Evolutionary conservation across 1,140 invertebrate genomes (phyloP).

Genomic region (Chionoecetes opilio): DNA sequence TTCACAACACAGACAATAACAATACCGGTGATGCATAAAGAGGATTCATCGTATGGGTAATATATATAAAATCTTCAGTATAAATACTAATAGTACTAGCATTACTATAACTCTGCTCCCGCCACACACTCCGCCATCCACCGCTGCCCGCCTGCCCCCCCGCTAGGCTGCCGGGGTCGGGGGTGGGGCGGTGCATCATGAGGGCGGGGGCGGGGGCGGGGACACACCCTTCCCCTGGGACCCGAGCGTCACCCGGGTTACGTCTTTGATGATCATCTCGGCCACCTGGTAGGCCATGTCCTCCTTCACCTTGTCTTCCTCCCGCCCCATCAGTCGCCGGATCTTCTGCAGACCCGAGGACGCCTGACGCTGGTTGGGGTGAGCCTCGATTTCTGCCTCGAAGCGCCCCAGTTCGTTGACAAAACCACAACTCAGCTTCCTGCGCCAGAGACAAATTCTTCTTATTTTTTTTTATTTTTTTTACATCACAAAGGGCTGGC

Average conservation of each 20-base stretch:
- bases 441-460: neutral
- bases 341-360: neutral
- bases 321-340: slow-evolving; percentile 12
- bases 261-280: slow-evolving; percentile 78
- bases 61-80: slow-evolving; percentile 27
- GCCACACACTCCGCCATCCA: neutral
- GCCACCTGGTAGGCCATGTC: slow-evolving; percentile 77
- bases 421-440: slow-evolving; percentile 68
- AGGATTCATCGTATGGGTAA: neutral
- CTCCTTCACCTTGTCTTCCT: slow-evolving; percentile 71
- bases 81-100: neutral
- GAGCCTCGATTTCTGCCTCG: slow-evolving; percentile 65
- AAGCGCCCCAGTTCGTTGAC: slow-evolving; percentile 73
- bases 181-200: neutral
- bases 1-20: neutral
- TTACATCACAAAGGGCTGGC: too few species aligned
- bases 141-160: neutral
- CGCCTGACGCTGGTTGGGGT: slow-evolving; percentile 38
- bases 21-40: neutral
- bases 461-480: neutral
- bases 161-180: neutral
- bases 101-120: neutral
- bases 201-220: slow-evolving; percentile 22
- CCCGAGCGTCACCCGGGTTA: slow-evolving; percentile 67
- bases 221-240: slow-evolving; percentile 38